Conservation (phyloP, 2,888 invertebrate genomes). For the Tetanocera ferruginea region DNA sequence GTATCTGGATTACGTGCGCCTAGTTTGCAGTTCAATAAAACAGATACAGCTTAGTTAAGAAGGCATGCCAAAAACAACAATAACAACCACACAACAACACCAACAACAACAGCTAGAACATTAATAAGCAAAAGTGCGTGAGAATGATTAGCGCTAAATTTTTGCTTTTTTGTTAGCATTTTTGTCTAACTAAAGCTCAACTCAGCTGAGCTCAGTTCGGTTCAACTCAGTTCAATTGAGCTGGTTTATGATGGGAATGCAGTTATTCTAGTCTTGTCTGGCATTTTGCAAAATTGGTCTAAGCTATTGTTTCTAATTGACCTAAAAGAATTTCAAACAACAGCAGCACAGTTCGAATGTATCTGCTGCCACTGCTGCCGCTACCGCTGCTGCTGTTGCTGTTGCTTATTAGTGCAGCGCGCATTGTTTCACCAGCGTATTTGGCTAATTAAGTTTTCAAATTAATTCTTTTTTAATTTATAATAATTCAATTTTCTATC, state of each 20-base stretch:
- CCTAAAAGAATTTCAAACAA: background rate
- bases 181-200: background rate
- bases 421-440: conserved; percentile 9
- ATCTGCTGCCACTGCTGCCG: too few species aligned
- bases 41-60: background rate
- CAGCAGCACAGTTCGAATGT: background rate
- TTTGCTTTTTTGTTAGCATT: background rate
- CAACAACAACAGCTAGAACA: background rate
- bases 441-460: conserved; percentile 30
- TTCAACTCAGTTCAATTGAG: too few species aligned
- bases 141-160: background rate
- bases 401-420: conserved; percentile 30
- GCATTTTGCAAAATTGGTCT: too few species aligned
- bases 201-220: too few species aligned
- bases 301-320: background rate
- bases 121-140: background rate
- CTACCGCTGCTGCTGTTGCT: conserved; percentile 6
- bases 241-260: too few species aligned
- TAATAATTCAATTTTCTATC: background rate
- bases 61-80: too few species aligned
- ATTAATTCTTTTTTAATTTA: conserved; percentile 2
- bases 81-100: background rate
- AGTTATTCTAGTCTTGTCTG: too few species aligned
- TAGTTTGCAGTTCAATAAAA: conserved; percentile 5
- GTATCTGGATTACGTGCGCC: conserved; percentile 16